A percentile compares a stretch with the other conserved stretches of the same genome.
Evolutionary conservation across 2,113 vertebrate species (phyloP).

Genomic region (Passer domesticus): DNA sequence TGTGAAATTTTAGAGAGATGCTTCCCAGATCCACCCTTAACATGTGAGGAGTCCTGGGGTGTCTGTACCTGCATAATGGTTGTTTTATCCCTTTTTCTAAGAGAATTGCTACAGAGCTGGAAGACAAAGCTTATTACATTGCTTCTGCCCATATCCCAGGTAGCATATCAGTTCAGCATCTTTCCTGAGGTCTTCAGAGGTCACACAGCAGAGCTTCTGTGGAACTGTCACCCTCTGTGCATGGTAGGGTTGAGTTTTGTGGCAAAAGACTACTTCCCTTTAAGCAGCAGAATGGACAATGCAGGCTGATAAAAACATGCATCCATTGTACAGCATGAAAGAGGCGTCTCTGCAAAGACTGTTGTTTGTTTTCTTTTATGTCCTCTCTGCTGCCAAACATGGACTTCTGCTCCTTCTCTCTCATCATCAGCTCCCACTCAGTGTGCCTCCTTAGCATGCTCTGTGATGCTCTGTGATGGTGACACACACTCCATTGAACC

Average conservation of each 20-base stretch:
- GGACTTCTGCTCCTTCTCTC: neutral
- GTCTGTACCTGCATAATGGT: neutral
- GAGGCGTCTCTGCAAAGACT: neutral
- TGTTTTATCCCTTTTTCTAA: neutral
- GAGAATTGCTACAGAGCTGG: neutral
- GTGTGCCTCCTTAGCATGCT: neutral
- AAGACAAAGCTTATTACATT: neutral
- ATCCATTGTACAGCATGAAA: slow-evolving; percentile 4
- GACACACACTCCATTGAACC: slow-evolving; percentile 44
- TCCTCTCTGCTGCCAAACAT: slow-evolving; percentile 20
- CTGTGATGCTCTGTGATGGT: neutral
- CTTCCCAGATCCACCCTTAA: neutral
- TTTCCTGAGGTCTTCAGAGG: neutral
- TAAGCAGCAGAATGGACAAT: neutral
- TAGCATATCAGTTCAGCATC: neutral
- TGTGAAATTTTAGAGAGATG: neutral
- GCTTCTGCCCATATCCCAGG: neutral
- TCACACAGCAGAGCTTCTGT: neutral
- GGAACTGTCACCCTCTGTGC: neutral
- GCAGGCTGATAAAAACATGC: neutral
- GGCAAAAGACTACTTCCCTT: neutral
- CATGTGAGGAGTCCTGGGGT: neutral
- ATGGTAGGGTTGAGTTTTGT: neutral
- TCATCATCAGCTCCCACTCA: slow-evolving; percentile 38
- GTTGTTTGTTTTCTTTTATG: slow-evolving; percentile 33